Evolutionary conservation across 1,140 invertebrate species (phyloP), one percentile per base, ranked within the genome.

Genomic region (Diabrotica virgifera): DNA sequence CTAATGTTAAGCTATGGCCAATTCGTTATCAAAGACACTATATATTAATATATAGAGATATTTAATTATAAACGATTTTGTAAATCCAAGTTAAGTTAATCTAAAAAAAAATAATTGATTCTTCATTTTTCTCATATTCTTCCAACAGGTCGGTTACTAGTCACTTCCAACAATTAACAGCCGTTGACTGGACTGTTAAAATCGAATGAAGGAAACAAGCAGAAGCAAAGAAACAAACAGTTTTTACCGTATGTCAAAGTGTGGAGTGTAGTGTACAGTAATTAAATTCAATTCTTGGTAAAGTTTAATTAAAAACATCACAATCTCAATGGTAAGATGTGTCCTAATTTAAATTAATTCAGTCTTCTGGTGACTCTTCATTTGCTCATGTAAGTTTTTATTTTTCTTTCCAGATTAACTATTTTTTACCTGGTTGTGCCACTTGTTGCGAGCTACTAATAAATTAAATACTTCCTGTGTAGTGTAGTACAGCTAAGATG

Each of bases 381-480:
- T 7, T 36, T 13, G 38, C 6, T 12, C n/a, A 50, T 46, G 62
- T 63, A 63, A 63, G 62, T 58, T 57, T 46, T 14, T 24, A 36
- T 46, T 63, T 63, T 58, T 58, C 36, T 63, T 63, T 63, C 24
- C 62, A 63, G 62, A 46, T 63, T 55, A 56, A 58, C 54, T 8
- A 12, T 56, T 13, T 50, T 35, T 37, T 52, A 11, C 36, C 53
- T 38, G 12, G 13, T 50, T 63, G 53, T 57, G 54, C 62, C 55
- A 63, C 62, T 63, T 63, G 62, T 63, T 63, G 62, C 54, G 7
- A 55, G 51, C 36, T 38, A 62, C 36, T 62, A 55, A 62, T 24
- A 56, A 58, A 57, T 62, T 57, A 40, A 13, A 63, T 38, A 63
- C 62, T 63, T 63, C 62, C 62, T 63, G 62, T 63, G 37, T 52